Evolutionary conservation across 2,797 vertebrate species (phyloP).

Genomic region (Pogonophryne albipinna): DNA sequence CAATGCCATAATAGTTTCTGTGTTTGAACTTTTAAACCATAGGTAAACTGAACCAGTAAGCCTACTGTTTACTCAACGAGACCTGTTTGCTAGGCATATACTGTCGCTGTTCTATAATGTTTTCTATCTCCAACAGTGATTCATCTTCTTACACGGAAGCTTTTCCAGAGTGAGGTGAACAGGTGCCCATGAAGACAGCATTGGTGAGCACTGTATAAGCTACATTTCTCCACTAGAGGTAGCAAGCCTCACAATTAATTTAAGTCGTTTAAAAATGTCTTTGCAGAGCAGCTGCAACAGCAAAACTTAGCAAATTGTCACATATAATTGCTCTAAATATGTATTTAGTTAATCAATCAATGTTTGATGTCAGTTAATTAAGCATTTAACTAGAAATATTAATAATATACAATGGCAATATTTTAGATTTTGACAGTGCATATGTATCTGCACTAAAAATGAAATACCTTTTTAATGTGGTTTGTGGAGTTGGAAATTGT

Average conservation of each 20-base stretch:
- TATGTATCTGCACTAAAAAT: neutral
- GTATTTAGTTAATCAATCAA: neutral
- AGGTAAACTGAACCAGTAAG: neutral
- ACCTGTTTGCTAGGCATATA: neutral
- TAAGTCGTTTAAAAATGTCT: neutral
- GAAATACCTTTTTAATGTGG: neutral
- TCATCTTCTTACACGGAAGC: neutral
- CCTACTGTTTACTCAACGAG: neutral
- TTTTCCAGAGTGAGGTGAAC: neutral
- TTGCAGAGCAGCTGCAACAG: neutral
- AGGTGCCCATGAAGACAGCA: neutral
- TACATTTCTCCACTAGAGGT: slow-evolving; percentile 58
- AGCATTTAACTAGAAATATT: no score
- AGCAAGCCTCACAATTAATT: neutral
- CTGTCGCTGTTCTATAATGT: neutral
- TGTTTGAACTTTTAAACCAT: neutral
- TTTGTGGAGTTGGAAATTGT: neutral
- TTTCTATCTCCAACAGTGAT: neutral
- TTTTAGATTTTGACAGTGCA: neutral
- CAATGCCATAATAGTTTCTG: neutral
- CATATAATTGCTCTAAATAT: neutral
- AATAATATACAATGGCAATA: neutral
- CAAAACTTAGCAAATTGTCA: neutral
- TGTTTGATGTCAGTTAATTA: no score
- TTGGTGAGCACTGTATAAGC: neutral